Evolutionary conservation across 2,113 vertebrate species (phyloP).

Genomic region (Vulpes vulpes): DNA sequence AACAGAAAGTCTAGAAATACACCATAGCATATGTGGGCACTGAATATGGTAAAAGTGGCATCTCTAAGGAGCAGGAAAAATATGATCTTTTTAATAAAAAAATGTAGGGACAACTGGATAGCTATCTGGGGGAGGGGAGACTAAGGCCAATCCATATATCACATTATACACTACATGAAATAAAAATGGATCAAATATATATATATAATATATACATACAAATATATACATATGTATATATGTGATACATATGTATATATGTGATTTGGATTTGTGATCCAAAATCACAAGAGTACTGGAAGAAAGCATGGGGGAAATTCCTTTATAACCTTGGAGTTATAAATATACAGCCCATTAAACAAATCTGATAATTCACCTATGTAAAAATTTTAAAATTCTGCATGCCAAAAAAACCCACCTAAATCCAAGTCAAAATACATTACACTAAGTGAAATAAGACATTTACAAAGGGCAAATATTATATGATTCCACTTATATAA

Average conservation of each 20-base stretch:
- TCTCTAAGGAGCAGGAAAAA: background rate
- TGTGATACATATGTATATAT: no score
- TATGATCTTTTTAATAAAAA: background rate
- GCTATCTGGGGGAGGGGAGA: background rate
- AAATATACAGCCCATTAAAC: background rate
- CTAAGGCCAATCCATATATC: background rate
- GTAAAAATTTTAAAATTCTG: background rate
- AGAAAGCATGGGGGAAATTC: background rate
- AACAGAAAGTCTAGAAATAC: background rate
- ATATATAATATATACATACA: background rate
- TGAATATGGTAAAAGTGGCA: background rate
- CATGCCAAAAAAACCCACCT: background rate
- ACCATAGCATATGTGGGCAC: background rate
- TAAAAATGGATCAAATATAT: background rate
- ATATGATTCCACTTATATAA: background rate
- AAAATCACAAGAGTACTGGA: background rate
- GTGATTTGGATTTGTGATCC: no score
- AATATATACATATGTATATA: no score
- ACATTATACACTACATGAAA: background rate
- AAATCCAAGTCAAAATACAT: conserved; percentile 7
- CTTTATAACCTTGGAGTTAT: background rate
- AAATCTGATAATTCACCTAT: background rate
- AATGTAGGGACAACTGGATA: background rate
- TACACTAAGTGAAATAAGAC: background rate
- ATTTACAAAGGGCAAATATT: background rate